Percentiles rank a stretch among this genome's conserved stretches.
These are phyloP conservation scores for Cryptotermes secundus DNA, from an alignment of 1,140 invertebrate genomes.

Conservation along the genomic window DNA sequence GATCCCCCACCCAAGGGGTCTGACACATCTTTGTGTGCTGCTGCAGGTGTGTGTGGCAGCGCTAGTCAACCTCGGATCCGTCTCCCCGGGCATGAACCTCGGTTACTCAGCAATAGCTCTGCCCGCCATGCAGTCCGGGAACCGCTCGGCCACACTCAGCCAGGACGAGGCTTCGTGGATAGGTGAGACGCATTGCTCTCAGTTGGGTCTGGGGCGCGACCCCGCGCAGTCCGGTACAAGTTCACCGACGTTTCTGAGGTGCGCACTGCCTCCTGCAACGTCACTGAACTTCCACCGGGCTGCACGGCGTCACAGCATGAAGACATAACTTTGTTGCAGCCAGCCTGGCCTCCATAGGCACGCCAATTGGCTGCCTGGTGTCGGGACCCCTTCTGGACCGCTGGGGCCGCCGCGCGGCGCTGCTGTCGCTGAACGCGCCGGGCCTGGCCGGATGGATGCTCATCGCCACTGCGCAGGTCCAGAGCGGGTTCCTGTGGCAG, in stretches of 20 bases:
- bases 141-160: background rate
- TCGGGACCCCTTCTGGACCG: slow-evolving; percentile 57
- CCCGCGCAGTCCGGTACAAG: background rate
- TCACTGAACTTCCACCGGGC: too few relatives aligned
- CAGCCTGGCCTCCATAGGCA: slow-evolving; percentile 52
- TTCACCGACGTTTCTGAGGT: too few relatives aligned
- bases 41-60: background rate
- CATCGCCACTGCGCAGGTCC: background rate
- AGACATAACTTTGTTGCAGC: slow-evolving; percentile 45
- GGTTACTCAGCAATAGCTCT: slow-evolving; percentile 54
- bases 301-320: too few relatives aligned
- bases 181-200: background rate
- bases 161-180: slow-evolving; percentile 37
- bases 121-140: slow-evolving; percentile 46
- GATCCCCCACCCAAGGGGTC: too few relatives aligned
- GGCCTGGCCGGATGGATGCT: slow-evolving; percentile 10
- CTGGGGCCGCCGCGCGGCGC: slow-evolving; percentile 50
- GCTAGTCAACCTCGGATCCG: slow-evolving; percentile 36
- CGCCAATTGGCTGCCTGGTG: slow-evolving; percentile 53
- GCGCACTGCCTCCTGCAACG: too few relatives aligned
- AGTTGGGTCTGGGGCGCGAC: slow-evolving; percentile 38
- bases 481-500: background rate
- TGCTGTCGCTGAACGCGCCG: background rate
- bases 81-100: slow-evolving; percentile 51
- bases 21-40: too few relatives aligned